Conservation (phyloP, 2,888 invertebrate genomes). For the Nemurella pictetii region DNA sequence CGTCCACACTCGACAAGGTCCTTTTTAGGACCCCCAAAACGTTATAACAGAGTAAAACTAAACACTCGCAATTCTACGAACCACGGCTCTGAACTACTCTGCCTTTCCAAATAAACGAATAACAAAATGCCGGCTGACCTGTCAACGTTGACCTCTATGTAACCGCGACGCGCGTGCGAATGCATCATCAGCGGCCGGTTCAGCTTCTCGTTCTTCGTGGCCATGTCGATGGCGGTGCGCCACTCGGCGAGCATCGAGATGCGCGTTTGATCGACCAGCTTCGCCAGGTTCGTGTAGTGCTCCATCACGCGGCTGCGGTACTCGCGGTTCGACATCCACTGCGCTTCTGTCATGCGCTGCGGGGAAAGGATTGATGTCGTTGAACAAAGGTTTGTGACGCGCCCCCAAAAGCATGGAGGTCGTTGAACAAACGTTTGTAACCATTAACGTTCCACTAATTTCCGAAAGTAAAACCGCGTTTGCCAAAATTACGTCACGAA, state of each 20-base stretch:
- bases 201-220: conserved; percentile 58
- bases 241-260: conserved; percentile 60
- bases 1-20: no score
- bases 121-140: conserved; percentile 55
- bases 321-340: conserved; percentile 77
- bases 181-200: conserved; percentile 74
- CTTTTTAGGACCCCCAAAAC: no score
- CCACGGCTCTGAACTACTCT: no score
- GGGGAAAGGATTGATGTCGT: no score
- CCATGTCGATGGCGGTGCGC: conserved; percentile 62
- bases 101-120: not conserved
- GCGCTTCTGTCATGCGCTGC: conserved; percentile 69
- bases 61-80: no score
- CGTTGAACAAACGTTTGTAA: no score
- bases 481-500: no score
- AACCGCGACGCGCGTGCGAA: conserved; percentile 62
- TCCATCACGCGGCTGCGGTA: conserved; percentile 71
- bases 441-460: no score
- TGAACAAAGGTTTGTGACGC: no score
- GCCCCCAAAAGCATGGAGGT: no score
- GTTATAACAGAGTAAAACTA: no score
- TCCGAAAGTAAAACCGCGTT: no score
- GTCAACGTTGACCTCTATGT: conserved; percentile 81
- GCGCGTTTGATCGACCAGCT: conserved; percentile 61
- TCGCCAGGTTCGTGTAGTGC: conserved; percentile 65